phyloP scores from a whole-genome alignment of 53 echinoderm and acorn worm genomes.

The Actinopyga echinites region DNA sequence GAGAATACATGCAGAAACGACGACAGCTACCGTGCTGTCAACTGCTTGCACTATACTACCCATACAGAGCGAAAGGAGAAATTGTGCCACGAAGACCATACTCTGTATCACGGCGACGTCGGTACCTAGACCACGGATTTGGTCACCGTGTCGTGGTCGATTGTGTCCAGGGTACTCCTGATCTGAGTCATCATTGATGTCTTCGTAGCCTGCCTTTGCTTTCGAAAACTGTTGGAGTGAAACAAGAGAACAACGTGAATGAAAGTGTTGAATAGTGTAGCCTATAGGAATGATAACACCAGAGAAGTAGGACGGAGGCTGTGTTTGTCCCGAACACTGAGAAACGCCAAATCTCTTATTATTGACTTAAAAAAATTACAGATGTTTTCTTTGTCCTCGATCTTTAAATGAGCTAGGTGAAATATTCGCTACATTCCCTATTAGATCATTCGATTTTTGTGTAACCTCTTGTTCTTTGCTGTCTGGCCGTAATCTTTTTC shows the following conservation, averaged over 20 bases:
- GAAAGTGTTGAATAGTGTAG: too few relatives aligned
- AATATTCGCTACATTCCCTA: too few relatives aligned
- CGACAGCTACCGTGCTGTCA: constrained; percentile 70
- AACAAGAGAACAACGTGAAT: neutral
- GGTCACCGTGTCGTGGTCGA: constrained; percentile 29
- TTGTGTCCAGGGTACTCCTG: neutral
- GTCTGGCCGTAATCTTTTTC: too few relatives aligned
- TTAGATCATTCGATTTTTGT: too few relatives aligned
- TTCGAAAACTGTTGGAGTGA: constrained; percentile 50
- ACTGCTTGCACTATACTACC: constrained; percentile 89
- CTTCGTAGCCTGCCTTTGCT: constrained; percentile 45
- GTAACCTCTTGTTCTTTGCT: too few relatives aligned
- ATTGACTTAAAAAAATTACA: neutral
- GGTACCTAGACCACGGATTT: constrained; percentile 89
- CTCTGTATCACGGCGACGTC: constrained; percentile 91
- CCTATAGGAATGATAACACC: too few relatives aligned
- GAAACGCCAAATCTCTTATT: too few relatives aligned
- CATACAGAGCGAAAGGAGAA: constrained; percentile 85
- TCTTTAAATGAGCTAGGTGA: too few relatives aligned
- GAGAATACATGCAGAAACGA: constrained; percentile 78
- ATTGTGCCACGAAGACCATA: constrained; percentile 96
- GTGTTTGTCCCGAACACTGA: too few relatives aligned
- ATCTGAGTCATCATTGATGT: neutral
- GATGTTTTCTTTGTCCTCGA: too few relatives aligned
- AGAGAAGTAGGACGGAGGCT: too few relatives aligned